These are phyloP conservation scores for Leptopilina myrica DNA, from an alignment of 2,888 invertebrate genomes.

Conservation along the genomic window DNA sequence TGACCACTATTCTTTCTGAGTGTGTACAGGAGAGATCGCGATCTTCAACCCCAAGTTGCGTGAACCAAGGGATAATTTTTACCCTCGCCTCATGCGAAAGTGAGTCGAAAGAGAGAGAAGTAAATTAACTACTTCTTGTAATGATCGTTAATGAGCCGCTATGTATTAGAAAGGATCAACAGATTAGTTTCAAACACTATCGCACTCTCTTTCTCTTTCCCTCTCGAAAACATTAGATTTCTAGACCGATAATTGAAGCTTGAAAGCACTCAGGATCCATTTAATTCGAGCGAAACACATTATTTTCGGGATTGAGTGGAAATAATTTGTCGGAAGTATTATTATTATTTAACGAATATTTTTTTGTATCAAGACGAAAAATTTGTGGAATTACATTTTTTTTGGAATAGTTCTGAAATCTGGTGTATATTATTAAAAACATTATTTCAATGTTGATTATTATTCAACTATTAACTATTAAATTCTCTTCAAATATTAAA, in stretches of 20 bases:
- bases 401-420: too few relatives aligned
- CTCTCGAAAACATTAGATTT: conserved; percentile 2
- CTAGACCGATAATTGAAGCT: neutral
- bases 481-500: too few relatives aligned
- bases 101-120: conserved; percentile 30
- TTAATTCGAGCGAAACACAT: neutral
- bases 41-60: conserved; percentile 20
- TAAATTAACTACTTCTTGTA: conserved; percentile 34
- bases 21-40: neutral
- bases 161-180: conserved; percentile 35
- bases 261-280: conserved; percentile 16
- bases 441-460: too few relatives aligned
- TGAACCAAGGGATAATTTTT: conserved; percentile 5
- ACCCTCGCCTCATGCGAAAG: neutral
- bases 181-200: conserved; percentile 28
- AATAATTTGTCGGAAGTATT: too few relatives aligned
- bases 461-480: too few relatives aligned
- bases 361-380: too few relatives aligned
- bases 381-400: too few relatives aligned
- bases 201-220: too few relatives aligned
- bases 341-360: too few relatives aligned
- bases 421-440: too few relatives aligned
- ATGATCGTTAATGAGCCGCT: conserved; percentile 31
- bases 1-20: conserved; percentile 30
- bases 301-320: too few relatives aligned